Percentiles rank a stretch among this genome's conserved stretches.
Conservation (phyloP, 2,797 vertebrate species). For the Otus scops region DNA sequence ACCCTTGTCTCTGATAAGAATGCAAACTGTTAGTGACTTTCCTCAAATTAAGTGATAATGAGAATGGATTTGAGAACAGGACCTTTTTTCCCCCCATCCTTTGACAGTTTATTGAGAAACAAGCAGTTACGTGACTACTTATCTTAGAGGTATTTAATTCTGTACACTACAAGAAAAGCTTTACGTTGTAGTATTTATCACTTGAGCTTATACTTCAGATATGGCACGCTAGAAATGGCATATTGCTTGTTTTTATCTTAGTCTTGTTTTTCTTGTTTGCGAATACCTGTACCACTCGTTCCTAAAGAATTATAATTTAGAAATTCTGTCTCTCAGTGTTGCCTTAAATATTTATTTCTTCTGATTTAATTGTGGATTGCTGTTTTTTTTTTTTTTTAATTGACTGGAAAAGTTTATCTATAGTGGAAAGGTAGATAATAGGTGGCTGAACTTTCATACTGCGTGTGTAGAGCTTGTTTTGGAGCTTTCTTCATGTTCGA, state of each 20-base stretch:
- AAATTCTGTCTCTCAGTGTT: not conserved
- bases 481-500: not conserved
- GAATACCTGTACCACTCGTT: not conserved
- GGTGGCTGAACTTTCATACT: not conserved
- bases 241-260: not conserved
- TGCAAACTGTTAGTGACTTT: not conserved
- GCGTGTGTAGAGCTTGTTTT: not conserved
- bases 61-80: not conserved
- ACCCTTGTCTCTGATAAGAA: not conserved
- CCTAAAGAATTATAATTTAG: not conserved
- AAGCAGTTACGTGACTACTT: not conserved
- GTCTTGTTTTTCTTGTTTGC: not conserved
- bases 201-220: not conserved
- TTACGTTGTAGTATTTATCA: not conserved
- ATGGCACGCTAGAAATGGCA: not conserved
- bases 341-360: not conserved
- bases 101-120: not conserved
- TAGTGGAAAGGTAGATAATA: not conserved
- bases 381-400: not conserved
- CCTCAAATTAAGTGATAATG: not conserved
- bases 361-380: not conserved
- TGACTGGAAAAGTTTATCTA: not conserved
- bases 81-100: not conserved
- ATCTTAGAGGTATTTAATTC: not conserved
- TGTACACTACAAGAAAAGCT: not conserved